A percentile compares a stretch with the other conserved stretches of the same genome.
Conservation (phyloP, 2,113 vertebrate genomes). For the Halichoeres trimaculatus region DNA sequence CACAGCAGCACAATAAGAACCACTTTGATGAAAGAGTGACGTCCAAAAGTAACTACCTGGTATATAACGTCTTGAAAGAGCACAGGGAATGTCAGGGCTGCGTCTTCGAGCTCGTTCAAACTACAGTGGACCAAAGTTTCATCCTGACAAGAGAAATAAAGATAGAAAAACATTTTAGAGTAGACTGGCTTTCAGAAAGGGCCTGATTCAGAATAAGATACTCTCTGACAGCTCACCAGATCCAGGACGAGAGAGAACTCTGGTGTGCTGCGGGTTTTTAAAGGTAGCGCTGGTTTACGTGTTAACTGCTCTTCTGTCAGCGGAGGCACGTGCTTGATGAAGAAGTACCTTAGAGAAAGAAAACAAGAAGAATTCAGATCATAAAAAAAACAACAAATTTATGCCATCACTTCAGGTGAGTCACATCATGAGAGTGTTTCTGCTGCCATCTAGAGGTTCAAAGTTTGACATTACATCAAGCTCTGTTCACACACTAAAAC, state of each 20-base stretch:
- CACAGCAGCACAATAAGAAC: neutral
- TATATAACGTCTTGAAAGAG: conserved; percentile 99
- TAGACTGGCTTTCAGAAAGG: neutral
- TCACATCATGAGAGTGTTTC: neutral
- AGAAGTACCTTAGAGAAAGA: conserved; percentile 89
- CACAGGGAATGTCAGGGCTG: conserved; percentile 97
- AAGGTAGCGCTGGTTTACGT: conserved; percentile 95
- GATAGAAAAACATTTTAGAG: neutral
- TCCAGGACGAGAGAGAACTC: conserved; percentile 98
- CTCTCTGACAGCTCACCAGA: conserved; percentile 82
- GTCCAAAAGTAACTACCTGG: conserved; percentile 86
- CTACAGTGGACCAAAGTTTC: conserved; percentile 99
- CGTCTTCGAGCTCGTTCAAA: conserved; percentile 97
- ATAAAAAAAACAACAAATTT: too few relatives aligned
- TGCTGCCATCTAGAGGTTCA: conserved; percentile 58
- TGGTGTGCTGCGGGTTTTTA: conserved; percentile 98
- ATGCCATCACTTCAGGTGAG: neutral
- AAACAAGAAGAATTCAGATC: neutral
- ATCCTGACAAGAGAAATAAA: conserved; percentile 83
- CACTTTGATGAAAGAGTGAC: neutral
- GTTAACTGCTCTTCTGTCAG: conserved; percentile 97
- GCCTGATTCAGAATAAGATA: neutral
- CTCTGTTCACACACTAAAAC: neutral
- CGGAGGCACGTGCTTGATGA: conserved; percentile 98
- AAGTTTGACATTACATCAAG: neutral